Conservation (phyloP, 2,113 vertebrate species). For the Brienomyrus longianalis region DNA sequence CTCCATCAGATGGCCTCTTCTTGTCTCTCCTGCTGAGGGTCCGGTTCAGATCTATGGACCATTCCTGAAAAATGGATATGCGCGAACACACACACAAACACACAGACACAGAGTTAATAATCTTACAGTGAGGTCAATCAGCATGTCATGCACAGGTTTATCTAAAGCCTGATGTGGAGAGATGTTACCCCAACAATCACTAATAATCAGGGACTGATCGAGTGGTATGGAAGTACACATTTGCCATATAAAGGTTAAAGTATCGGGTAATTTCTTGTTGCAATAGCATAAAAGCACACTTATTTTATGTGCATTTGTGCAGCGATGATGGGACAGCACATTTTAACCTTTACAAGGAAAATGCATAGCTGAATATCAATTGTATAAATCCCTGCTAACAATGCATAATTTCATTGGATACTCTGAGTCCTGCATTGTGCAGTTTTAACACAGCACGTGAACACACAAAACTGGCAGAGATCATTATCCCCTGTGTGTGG, state of each 20-base stretch:
- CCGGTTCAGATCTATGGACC: slow-evolving; percentile 88
- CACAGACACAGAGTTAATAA: not conserved
- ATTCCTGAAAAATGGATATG: slow-evolving; percentile 67
- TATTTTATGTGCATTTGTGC: not conserved
- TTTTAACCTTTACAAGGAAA: not conserved
- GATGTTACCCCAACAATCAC: not conserved
- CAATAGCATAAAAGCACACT: not conserved
- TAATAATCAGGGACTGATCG: not conserved
- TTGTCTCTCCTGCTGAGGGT: slow-evolving; percentile 87
- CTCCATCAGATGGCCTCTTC: slow-evolving; percentile 80
- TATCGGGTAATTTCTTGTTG: not conserved
- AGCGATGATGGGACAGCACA: not conserved
- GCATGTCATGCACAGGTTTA: not conserved
- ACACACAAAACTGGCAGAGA: not conserved
- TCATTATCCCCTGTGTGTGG: not conserved
- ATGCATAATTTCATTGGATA: not conserved
- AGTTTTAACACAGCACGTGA: not conserved
- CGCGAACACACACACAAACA: not conserved
- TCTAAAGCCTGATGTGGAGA: not conserved
- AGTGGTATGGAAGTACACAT: not conserved
- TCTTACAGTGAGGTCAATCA: not conserved
- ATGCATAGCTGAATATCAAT: not conserved
- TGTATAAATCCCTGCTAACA: not conserved
- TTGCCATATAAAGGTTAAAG: not conserved
- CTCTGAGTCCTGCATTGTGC: too few relatives aligned